Evolutionary conservation across 2,797 vertebrate species (phyloP).

Genomic region (Petrocephalus schoutedeni): DNA sequence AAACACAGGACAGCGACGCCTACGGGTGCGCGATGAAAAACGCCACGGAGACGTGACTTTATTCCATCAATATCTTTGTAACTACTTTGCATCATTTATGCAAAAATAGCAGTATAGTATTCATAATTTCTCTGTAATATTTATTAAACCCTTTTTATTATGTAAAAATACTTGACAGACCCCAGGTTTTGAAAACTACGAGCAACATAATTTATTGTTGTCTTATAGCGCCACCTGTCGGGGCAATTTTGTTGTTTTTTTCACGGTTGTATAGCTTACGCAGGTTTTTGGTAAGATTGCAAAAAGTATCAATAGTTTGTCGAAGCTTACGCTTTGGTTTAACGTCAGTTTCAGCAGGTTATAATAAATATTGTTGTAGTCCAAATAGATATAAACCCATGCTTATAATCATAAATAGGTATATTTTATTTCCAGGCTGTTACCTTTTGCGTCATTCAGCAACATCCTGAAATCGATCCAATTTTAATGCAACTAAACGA

Average conservation of each 20-base stretch:
- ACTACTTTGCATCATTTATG: not conserved
- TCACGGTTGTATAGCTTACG: not conserved
- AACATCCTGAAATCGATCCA: not conserved
- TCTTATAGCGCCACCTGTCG: not conserved
- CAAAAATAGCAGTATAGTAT: not conserved
- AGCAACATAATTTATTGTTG: not conserved
- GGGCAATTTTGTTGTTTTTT: not conserved
- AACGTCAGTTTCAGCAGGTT: not conserved
- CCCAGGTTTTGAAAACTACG: not conserved
- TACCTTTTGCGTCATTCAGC: not conserved
- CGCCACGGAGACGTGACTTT: not conserved
- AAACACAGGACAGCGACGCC: not conserved
- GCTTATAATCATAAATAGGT: not conserved
- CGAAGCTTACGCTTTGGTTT: not conserved
- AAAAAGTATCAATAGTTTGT: not conserved
- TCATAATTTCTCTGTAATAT: not conserved
- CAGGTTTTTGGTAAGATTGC: not conserved
- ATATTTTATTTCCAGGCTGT: not conserved
- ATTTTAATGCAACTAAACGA: not conserved
- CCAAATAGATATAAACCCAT: not conserved
- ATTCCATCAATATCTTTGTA: not conserved
- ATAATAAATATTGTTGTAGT: not conserved
- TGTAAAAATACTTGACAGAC: not conserved
- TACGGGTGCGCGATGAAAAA: not conserved
- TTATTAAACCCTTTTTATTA: not conserved